Base-by-base conservation (phyloP, 2,888 invertebrate genomes). In the Ischnus inquisitorius region DNA sequence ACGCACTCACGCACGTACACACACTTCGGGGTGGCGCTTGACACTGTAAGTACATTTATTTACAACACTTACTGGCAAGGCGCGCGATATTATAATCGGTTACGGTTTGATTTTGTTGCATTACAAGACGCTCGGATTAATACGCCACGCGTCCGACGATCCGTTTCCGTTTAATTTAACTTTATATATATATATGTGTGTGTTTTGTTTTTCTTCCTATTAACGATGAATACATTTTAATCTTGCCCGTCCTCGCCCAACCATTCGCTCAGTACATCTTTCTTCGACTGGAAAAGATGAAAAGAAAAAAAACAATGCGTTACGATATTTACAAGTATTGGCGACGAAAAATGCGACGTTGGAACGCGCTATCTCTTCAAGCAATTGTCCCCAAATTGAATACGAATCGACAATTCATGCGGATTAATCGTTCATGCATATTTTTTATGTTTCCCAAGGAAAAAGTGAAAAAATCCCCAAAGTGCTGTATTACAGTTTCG, bases 21-120 rank as follows among this genome's bases (percentile, higher is more conserved):
- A 83, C 71, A 34, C 64, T 69, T 54, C 54, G 54, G 51, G 88
- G 91, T 89, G 90, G 91, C 91, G 91, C 90, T 92, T 91, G 90
- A 92, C 92, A 93, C 93, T 93, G 93, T 93, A 93, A 93, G 93
- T 93, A 93, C 93, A 93, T 91, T 91, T 93, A 93, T 93, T 93
- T 93, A 93, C 93, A 92, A 93, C 92, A 93, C 93, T 92, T 89
- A 91, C 90, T 90, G 89, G 89, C 90, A 92, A 92, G 91, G 89
- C 87, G 54, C 64, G 75, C 25, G 79, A 60, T 76, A 79, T 76
- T 67, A 75, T 54, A 51, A 65, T 84, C 64, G 75, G 75, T 57
- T 57, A 34, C 46, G 6, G 28, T 65, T 75, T 64, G 81, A 72
- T 60, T 65, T 39, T 74, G 39, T 57, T 75, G 75, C 46, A 51